phyloP scores from a whole-genome alignment of 2,888 invertebrate genomes.

The Sinohyriopsis cumingii region DNA sequence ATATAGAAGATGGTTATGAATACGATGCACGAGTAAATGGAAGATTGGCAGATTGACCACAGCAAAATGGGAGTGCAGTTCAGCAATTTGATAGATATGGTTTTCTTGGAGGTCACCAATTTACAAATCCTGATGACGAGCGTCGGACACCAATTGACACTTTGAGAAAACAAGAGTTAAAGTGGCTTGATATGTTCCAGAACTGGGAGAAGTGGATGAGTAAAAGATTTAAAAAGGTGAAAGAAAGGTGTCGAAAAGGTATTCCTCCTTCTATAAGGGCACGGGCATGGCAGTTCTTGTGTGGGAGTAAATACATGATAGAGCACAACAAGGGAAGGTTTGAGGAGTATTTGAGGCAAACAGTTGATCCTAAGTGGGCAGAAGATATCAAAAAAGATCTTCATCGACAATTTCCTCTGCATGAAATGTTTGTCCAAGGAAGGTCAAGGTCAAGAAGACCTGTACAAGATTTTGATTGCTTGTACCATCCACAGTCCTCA shows the following conservation, averaged over 20 bases:
- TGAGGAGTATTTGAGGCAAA: slow-evolving; percentile 73
- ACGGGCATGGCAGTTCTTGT: slow-evolving; percentile 95
- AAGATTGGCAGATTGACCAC: slow-evolving; percentile 9
- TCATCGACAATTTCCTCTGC: slow-evolving; percentile 96
- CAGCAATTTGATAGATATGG: slow-evolving; percentile 86
- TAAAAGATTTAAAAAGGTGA: slow-evolving; percentile 76
- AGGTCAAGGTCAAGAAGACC: slow-evolving; percentile 81
- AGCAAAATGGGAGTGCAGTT: slow-evolving; percentile 41
- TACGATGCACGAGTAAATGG: no score
- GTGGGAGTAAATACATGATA: slow-evolving; percentile 86
- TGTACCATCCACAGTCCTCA: slow-evolving; percentile 94
- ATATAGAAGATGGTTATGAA: no score
- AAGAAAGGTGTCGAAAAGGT: slow-evolving; percentile 96
- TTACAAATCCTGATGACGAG: slow-evolving; percentile 82
- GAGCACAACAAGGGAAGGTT: slow-evolving; percentile 78
- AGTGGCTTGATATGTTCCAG: slow-evolving; percentile 97
- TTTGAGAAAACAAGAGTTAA: slow-evolving; percentile 87
- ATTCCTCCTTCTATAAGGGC: slow-evolving; percentile 95
- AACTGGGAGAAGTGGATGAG: slow-evolving; percentile 95
- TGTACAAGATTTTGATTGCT: slow-evolving; percentile 81
- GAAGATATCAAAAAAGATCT: slow-evolving; percentile 97
- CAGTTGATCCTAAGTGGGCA: slow-evolving; percentile 83
- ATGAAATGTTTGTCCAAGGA: slow-evolving; percentile 95
- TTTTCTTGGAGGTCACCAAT: slow-evolving; percentile 91
- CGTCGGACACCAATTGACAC: slow-evolving; percentile 53